Conservation (phyloP, 2,113 vertebrate genomes). For the Oriolus oriolus region DNA sequence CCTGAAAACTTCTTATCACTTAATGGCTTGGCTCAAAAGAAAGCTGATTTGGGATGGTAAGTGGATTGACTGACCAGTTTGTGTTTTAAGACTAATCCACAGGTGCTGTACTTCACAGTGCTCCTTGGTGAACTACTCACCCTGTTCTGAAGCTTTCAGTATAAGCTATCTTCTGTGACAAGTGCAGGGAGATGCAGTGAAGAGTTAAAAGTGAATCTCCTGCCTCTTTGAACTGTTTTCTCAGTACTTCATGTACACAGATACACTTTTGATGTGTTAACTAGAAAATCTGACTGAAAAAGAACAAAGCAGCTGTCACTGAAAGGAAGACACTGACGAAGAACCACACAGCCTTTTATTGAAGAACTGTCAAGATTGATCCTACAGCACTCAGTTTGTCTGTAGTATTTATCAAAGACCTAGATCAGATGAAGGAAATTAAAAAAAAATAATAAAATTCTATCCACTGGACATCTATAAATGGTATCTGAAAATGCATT, state of each 20-base stretch:
- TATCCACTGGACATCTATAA: constrained; percentile 73
- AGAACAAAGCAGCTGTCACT: constrained; percentile 94
- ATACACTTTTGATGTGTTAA: constrained; percentile 92
- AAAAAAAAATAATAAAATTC: constrained; percentile 69
- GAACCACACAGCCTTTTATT: constrained; percentile 87
- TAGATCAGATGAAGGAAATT: constrained; percentile 81
- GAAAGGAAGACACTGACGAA: constrained; percentile 84
- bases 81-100: constrained; percentile 40
- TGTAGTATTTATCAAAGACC: constrained; percentile 82
- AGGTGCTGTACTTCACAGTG: constrained; percentile 14
- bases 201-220: constrained; percentile 81
- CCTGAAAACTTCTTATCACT: constrained; percentile 51
- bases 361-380: constrained; percentile 86
- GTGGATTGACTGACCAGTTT: constrained; percentile 46
- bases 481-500: constrained; percentile 68
- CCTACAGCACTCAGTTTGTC: constrained; percentile 77
- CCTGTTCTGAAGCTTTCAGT: constrained; percentile 46
- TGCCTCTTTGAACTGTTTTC: constrained; percentile 84
- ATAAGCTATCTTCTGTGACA: constrained; percentile 65
- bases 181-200: constrained; percentile 71
- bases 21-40: constrained; percentile 41
- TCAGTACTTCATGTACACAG: constrained; percentile 78
- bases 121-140: constrained; percentile 64
- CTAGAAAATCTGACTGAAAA: constrained; percentile 87
- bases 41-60: constrained; percentile 37